Evolutionary conservation across 2,888 invertebrate species (phyloP), one percentile per base, ranked within the genome.

Genomic region (Diarsia mendica): DNA sequence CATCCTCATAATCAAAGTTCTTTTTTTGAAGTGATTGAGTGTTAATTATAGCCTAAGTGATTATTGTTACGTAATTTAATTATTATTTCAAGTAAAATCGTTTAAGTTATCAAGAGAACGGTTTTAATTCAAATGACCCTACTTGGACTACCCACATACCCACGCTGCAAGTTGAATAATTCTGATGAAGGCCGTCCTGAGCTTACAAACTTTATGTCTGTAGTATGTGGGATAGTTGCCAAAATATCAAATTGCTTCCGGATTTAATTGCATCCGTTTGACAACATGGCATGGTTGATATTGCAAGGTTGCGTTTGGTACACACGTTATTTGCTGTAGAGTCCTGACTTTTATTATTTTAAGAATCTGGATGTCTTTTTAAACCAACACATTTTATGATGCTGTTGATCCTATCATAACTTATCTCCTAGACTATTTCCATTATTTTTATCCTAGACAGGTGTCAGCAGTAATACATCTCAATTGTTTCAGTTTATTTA

Each of bases 401-500:
- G 13, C 28, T 48, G 46, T 44, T 66, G 39, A 81, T 77, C 76
- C 49, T 13, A 58, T 44, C 23, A 63, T 72, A 69, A 67, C 20
- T 79, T 75, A 74, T 58, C 60, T 67, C 55, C 23, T 48, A 9
- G 49, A 70, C 63, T 39, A 72, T 39, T 73, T 63, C 28, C 44
- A 68, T 61, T 71, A 74, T 71, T 71, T 75, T 61, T 48, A 48
- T 58, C 51, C 53, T 20, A n/a, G 77, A 78, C 84, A 87, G 80
- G 76, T 86, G 87, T 87, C 77, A 72, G 67, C 67, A 20, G 66
- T 69, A 86, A 85, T 82, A 77, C 81, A 70, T 82, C 72, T 78
- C 82, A 89, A 90, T 92, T 92, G 90, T 89, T 89, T 89, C 79
- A 89, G 91, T 92, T 91, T 90, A 90, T 89, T 91, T 88, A 91